Evolutionary conservation across 2,888 invertebrate species (phyloP).

Genomic region (Leptura quadrifasciata): DNA sequence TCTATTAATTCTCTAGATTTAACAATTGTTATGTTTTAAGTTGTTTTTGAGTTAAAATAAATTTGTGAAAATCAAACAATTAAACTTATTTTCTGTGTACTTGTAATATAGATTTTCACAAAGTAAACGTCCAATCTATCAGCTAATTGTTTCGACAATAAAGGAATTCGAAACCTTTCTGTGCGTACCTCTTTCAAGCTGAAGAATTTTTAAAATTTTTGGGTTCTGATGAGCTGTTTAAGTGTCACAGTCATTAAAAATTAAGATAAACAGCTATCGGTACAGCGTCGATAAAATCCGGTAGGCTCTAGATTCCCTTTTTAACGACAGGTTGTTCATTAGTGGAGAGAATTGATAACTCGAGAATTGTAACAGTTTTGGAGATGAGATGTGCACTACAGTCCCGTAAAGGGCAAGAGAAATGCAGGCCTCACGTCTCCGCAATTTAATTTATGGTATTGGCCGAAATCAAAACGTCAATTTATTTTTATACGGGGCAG

Average conservation of each 20-base stretch:
- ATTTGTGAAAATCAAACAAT: too few relatives aligned
- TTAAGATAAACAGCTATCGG: constrained; percentile 58
- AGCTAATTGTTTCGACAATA: too few relatives aligned
- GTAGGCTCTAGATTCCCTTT: constrained; percentile 52
- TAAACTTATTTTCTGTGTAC: too few relatives aligned
- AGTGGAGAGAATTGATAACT: constrained; percentile 57
- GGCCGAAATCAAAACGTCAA: constrained; percentile 58
- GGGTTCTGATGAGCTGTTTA: constrained; percentile 36
- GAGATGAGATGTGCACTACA: constrained; percentile 18
- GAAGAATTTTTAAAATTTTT: constrained; percentile 17
- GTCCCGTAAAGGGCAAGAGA: not conserved
- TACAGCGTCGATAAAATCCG: constrained; percentile 52
- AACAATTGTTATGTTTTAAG: too few relatives aligned
- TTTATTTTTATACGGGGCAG: constrained; percentile 58
- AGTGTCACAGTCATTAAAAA: constrained; percentile 47
- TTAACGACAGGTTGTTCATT: constrained; percentile 62
- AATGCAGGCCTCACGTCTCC: not conserved
- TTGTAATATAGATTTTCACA: too few relatives aligned
- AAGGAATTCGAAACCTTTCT: constrained; percentile 8
- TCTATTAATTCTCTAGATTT: too few relatives aligned
- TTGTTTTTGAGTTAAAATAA: too few relatives aligned
- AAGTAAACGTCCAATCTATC: too few relatives aligned
- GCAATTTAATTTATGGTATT: constrained; percentile 53
- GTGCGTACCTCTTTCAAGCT: not conserved
- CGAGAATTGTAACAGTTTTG: constrained; percentile 53